Conservation (phyloP, 2,888 invertebrate species). For the Antheraea assamensis region DNA sequence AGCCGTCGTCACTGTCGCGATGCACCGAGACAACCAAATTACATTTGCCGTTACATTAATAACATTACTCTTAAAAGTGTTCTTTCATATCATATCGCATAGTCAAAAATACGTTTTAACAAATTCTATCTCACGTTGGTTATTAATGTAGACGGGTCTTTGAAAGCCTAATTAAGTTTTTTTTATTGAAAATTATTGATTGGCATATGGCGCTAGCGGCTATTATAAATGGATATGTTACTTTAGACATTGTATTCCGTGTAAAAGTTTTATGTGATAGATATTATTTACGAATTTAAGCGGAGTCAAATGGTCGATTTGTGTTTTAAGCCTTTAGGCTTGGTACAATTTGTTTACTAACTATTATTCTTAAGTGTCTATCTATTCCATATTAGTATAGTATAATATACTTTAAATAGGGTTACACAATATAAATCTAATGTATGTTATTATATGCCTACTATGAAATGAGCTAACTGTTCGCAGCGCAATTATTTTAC, state of each 20-base stretch:
- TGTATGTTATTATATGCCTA: background rate
- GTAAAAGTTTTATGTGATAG: conserved; percentile 39
- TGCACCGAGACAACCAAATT: conserved; percentile 47
- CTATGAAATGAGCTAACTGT: background rate
- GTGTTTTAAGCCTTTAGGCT: background rate
- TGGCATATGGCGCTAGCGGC: conserved; percentile 80
- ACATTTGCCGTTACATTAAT: conserved; percentile 32
- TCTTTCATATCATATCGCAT: background rate
- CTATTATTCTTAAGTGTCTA: background rate
- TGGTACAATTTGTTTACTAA: background rate
- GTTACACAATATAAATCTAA: background rate
- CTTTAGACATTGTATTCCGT: conserved; percentile 42
- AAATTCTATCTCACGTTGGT: conserved; percentile 33
- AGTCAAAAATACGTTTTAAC: conserved; percentile 25
- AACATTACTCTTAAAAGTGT: conserved; percentile 19
- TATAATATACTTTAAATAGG: background rate
- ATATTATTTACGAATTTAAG: conserved; percentile 31
- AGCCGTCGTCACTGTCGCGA: conserved; percentile 75
- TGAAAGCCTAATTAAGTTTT: conserved; percentile 80
- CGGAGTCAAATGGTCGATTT: conserved; percentile 16
- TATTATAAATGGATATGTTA: conserved; percentile 69
- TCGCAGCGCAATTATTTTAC: background rate
- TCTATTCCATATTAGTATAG: background rate
- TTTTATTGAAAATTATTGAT: conserved; percentile 77
- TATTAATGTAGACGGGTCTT: conserved; percentile 64